Evolutionary conservation across 2,888 invertebrate genomes (phyloP).

Genomic region (Meandrusa payeni): DNA sequence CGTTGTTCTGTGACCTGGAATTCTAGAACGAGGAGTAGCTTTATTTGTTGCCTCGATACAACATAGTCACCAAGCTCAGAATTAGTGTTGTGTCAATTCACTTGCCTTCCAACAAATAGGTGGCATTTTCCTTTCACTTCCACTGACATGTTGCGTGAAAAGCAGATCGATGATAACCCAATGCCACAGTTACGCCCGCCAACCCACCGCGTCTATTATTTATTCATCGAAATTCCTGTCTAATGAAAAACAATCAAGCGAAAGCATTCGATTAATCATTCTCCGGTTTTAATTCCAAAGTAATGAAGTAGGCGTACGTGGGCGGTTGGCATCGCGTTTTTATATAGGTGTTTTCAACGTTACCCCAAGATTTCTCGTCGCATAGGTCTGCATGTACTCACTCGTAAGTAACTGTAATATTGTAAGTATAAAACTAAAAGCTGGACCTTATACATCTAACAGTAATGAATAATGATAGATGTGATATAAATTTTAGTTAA

Average conservation of each 20-base stretch:
- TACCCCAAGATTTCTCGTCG: conserved; percentile 11
- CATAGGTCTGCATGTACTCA: conserved; percentile 38
- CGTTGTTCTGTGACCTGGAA: conserved; percentile 10
- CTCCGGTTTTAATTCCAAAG: conserved; percentile 52
- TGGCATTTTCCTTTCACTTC: conserved; percentile 21
- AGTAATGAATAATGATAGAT: conserved; percentile 38
- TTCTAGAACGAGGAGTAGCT: conserved; percentile 18
- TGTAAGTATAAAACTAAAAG: conserved; percentile 37
- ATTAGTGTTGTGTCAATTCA: conserved; percentile 34
- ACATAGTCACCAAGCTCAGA: conserved; percentile 30
- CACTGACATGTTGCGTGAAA: conserved; percentile 26
- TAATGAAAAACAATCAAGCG: conserved; percentile 60
- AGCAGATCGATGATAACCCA: conserved; percentile 50
- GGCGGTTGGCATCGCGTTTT: conserved; percentile 27
- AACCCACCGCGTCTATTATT: conserved; percentile 51
- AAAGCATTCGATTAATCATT: conserved; percentile 60
- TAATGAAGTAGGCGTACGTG: conserved; percentile 34
- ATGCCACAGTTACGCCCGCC: conserved; percentile 48
- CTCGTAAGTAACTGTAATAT: conserved; percentile 38
- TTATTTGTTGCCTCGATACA: conserved; percentile 15
- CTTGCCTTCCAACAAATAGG: conserved; percentile 7
- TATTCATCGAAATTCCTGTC: conserved; percentile 56
- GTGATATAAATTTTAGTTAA: conserved; percentile 46
- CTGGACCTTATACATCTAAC: conserved; percentile 39
- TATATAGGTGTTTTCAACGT: conserved; percentile 22